A percentile compares a stretch with the other conserved stretches of the same genome.
These are phyloP conservation scores for Connochaetes taurinus DNA, from an alignment of 2,113 vertebrate genomes.

Conservation along the genomic window DNA sequence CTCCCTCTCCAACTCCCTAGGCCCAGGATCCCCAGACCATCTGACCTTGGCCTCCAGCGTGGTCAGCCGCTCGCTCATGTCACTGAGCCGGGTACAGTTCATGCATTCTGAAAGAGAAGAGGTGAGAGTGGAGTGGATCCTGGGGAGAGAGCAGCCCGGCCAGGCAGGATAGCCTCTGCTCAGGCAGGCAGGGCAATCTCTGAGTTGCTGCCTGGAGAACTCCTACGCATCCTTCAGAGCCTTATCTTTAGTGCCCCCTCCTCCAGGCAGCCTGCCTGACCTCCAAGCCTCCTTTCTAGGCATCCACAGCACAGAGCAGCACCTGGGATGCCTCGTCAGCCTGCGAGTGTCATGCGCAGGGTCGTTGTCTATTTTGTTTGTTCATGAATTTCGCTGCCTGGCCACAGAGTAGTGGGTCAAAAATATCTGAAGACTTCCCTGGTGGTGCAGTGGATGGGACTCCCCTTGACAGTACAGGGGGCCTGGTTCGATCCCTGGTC, in stretches of 20 bases:
- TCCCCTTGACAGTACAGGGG: not conserved
- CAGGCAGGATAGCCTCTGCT: not conserved
- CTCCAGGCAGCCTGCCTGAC: not conserved
- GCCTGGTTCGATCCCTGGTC: not conserved
- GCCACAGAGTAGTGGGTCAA: not conserved
- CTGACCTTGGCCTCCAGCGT: constrained; percentile 91
- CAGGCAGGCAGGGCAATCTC: not conserved
- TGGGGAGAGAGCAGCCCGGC: not conserved
- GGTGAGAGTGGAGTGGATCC: not conserved
- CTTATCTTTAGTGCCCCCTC: not conserved
- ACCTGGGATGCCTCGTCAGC: fast-evolving
- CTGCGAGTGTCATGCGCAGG: fast-evolving
- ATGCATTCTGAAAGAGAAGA: constrained; percentile 87
- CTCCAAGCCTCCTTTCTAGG: not conserved
- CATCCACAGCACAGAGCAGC: not conserved
- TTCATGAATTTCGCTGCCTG: not conserved
- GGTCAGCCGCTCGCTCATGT: constrained; percentile 88
- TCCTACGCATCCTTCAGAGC: not conserved
- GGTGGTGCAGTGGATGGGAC: not conserved
- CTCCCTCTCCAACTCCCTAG: not conserved
- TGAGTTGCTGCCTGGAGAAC: not conserved
- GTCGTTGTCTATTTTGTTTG: not conserved
- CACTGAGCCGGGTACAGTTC: constrained; percentile 90
- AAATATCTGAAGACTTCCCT: not conserved
- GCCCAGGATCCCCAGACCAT: not conserved